Percentiles rank a stretch among this genome's conserved stretches.
Evolutionary conservation across 2,888 invertebrate species (phyloP).

Genomic region (Prionchulus punctatus): DNA sequence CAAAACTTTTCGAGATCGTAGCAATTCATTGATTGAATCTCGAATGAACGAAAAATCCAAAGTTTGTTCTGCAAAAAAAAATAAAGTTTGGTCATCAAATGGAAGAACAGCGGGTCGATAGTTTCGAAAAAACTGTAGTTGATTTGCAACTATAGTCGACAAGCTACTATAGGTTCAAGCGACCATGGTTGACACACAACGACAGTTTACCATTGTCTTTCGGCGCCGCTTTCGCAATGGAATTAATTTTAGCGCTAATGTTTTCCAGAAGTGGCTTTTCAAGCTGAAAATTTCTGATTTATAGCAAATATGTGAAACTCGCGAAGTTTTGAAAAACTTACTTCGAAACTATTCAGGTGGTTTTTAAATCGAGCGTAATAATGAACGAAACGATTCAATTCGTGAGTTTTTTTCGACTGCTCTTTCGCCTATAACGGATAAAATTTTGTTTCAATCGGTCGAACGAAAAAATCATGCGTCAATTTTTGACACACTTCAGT

Average conservation of each 20-base stretch:
- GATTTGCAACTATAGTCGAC: no score
- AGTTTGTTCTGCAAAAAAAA: not conserved
- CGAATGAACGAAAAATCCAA: conserved; percentile 41
- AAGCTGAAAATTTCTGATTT: conserved; percentile 32
- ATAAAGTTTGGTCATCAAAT: no score
- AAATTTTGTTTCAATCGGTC: not conserved
- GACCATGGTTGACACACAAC: not conserved
- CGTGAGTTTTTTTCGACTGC: conserved; percentile 45
- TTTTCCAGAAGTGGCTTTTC: conserved; percentile 47
- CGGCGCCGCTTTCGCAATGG: conserved; percentile 41
- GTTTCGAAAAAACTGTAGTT: no score
- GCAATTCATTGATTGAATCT: conserved; percentile 47
- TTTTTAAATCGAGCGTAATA: conserved; percentile 50
- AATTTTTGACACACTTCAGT: conserved; percentile 37
- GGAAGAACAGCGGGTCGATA: no score
- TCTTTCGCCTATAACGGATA: conserved; percentile 39
- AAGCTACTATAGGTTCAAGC: no score
- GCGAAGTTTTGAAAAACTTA: conserved; percentile 15
- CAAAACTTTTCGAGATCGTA: conserved; percentile 47
- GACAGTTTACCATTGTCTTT: conserved; percentile 9
- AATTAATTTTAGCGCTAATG: conserved; percentile 47
- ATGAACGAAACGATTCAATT: conserved; percentile 49
- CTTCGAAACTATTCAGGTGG: conserved; percentile 48
- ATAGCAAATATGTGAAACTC: not conserved
- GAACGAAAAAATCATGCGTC: conserved; percentile 4